phyloP scores from a whole-genome alignment of 1,140 invertebrate genomes.

The Drosophila tropicalis region DNA sequence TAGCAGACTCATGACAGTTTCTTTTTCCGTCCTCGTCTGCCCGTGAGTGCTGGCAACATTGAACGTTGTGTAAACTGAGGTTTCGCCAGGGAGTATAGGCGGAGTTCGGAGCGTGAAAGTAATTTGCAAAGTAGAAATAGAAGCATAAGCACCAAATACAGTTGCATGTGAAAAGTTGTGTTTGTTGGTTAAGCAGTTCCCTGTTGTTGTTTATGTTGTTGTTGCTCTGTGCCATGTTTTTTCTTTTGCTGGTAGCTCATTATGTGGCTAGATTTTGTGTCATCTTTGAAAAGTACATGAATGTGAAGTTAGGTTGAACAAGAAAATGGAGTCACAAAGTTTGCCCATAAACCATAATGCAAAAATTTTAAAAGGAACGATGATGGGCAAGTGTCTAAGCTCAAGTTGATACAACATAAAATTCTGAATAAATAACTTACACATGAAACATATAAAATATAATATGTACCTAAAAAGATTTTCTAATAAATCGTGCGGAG shows the following conservation, averaged over 20 bases:
- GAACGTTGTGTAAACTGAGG: conserved; percentile 40
- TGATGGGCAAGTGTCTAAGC: neutral
- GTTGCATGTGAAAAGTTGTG: conserved; percentile 40
- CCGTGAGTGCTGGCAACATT: conserved; percentile 26
- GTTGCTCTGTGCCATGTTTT: conserved; percentile 45
- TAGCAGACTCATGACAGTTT: conserved; percentile 70
- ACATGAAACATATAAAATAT: neutral
- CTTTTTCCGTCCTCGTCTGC: conserved; percentile 30
- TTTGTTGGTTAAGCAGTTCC: conserved; percentile 18
- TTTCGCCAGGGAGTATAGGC: conserved; percentile 10
- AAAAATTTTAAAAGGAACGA: conserved; percentile 1
- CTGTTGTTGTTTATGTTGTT: too few species aligned
- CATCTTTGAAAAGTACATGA: conserved; percentile 56
- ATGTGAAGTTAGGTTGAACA: conserved; percentile 44
- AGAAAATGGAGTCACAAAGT: conserved; percentile 12
- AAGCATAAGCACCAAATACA: conserved; percentile 14
- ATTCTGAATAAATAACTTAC: neutral
- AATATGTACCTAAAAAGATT: too few species aligned
- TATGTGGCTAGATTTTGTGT: conserved; percentile 62
- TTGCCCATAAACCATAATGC: conserved; percentile 27
- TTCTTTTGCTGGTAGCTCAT: conserved; percentile 72
- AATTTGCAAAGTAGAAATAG: conserved; percentile 76
- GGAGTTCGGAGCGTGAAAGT: conserved; percentile 62
- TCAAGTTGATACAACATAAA: neutral
- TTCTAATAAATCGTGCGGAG: too few species aligned